These are phyloP conservation scores for Otocyon megalotis DNA, from an alignment of 2,113 vertebrate genomes.

Conservation along the genomic window DNA sequence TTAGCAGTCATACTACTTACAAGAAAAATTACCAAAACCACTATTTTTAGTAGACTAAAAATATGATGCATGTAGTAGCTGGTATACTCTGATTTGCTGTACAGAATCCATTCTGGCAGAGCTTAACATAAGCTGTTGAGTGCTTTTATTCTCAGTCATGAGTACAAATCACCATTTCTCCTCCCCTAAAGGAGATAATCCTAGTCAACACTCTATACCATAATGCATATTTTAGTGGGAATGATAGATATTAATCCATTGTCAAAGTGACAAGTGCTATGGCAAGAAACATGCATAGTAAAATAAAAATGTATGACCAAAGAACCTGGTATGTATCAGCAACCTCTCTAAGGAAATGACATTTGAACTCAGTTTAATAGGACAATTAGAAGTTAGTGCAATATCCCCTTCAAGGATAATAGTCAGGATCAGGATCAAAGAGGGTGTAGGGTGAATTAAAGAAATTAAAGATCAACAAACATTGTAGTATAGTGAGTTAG, in stretches of 20 bases:
- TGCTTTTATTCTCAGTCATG: background rate
- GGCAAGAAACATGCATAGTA: background rate
- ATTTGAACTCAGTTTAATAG: constrained; percentile 67
- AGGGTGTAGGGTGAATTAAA: background rate
- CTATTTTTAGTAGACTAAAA: background rate
- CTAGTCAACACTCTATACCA: background rate
- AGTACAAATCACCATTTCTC: background rate
- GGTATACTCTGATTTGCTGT: background rate
- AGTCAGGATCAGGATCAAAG: background rate
- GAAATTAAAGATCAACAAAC: background rate
- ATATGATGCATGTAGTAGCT: fast-evolving
- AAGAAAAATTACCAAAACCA: background rate
- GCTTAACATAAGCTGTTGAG: background rate
- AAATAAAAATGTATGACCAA: background rate
- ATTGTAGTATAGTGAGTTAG: background rate
- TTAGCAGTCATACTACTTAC: background rate
- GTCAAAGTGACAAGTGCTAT: background rate
- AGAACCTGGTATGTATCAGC: background rate
- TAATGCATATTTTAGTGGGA: background rate
- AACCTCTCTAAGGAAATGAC: background rate
- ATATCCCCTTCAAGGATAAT: background rate
- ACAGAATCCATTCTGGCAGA: background rate
- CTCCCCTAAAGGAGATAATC: background rate
- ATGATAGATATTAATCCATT: background rate
- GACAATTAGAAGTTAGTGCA: constrained; percentile 57